Base-by-base conservation (phyloP, 2,113 vertebrate species). In the Periophthalmodon schlosseri region DNA sequence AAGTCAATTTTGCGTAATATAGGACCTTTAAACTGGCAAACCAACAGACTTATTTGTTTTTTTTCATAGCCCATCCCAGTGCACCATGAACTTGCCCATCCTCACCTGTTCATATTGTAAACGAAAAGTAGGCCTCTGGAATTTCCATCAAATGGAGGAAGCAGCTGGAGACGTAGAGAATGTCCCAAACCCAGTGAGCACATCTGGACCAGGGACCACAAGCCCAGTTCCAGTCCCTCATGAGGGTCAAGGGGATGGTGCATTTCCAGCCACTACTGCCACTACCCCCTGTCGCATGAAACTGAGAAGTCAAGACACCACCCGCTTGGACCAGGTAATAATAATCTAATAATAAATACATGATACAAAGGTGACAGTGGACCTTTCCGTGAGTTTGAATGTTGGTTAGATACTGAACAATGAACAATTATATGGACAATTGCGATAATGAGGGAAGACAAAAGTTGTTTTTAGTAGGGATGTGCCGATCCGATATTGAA, bases 71-170 rank as follows among this genome's bases (percentile, higher is more conserved):
- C 75, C 94, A 4, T 36, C 13, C 74, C 94, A 6, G 44, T 87
- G 0, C 68, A 88, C 94, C 0, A 44, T 93, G 84, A 93, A 90
- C 39, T 94, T 99, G 4, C 93, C 95, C 0, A 92, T 96, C 64
- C 95, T 99, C 84, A 91, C 87, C 47, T 98, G 97, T 82, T 95
- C 95, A 1, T 95, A 92, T 77, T 99, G 97, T 83, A 95, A 96
- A 94, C 93, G 97, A 80, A 97, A 95, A 70, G 96, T 97, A 66
- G 97, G 97, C 2, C 90, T 98, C 34, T 99, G 97, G 96, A 93
- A 93, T 68, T 98, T 98, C 80, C 93, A 96, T 68, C 97, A 98
- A 86, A 94, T 97, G 68, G 97, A 98, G 1, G 91, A 86, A 0
- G 64, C 57, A 0, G 33, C 79, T 0, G 66, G 57, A 0, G 69